Evolutionary conservation across 1,140 invertebrate species (phyloP).

Genomic region (Arctopsyche grandis): DNA sequence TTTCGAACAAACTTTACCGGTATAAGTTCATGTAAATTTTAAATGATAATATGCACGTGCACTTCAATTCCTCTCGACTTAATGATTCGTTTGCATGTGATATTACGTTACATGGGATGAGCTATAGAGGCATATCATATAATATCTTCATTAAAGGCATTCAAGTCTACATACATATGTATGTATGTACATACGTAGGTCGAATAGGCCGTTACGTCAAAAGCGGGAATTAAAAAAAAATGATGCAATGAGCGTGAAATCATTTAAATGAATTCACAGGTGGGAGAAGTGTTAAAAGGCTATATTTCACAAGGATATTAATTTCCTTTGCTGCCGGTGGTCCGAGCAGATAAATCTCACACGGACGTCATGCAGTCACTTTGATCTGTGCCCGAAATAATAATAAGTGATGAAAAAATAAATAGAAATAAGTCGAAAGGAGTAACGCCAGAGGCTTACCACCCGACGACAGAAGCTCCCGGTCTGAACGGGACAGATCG

Average conservation of each 20-base stretch:
- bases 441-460: conserved; percentile 23
- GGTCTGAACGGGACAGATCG: neutral
- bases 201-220: neutral
- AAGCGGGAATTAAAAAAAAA: conserved; percentile 1
- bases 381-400: neutral
- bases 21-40: no score
- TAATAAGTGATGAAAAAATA: conserved; percentile 2
- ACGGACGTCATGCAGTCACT: conserved; percentile 25
- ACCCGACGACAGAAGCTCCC: neutral
- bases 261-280: conserved; percentile 36
- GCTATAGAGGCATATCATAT: neutral
- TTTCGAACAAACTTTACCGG: no score
- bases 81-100: neutral
- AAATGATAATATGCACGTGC: no score
- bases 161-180: neutral
- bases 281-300: conserved; percentile 32
- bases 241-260: conserved; percentile 34
- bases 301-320: conserved; percentile 38
- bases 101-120: neutral
- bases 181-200: no score
- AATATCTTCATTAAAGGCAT: conserved; percentile 22
- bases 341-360: conserved; percentile 24
- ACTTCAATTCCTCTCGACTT: no score
- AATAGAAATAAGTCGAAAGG: neutral
- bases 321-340: conserved; percentile 20